A percentile compares a stretch with the other conserved stretches of the same genome.
These are phyloP conservation scores for Eupithecia subfuscata DNA, from an alignment of 2,888 invertebrate species.

Conservation along the genomic window DNA sequence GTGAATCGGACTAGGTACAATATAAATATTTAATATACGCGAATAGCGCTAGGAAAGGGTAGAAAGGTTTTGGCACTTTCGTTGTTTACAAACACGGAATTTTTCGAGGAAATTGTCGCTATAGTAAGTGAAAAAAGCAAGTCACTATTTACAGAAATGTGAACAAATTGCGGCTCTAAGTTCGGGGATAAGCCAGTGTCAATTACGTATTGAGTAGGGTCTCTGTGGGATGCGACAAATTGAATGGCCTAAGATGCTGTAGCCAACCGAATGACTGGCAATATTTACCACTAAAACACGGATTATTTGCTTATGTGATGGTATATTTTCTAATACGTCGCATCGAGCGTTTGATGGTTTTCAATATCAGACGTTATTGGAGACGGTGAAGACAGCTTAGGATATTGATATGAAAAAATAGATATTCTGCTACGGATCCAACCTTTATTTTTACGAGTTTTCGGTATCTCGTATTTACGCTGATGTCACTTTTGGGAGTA, in stretches of 20 bases:
- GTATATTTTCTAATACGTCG: slow-evolving; percentile 59
- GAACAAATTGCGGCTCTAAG: slow-evolving; percentile 77
- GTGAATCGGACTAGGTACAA: slow-evolving; percentile 30
- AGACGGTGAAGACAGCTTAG: slow-evolving; percentile 43
- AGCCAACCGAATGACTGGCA: slow-evolving; percentile 65
- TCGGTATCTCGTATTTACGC: slow-evolving; percentile 30
- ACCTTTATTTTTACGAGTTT: slow-evolving; percentile 39
- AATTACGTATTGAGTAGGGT: slow-evolving; percentile 81
- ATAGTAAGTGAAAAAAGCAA: slow-evolving; percentile 57
- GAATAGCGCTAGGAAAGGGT: slow-evolving; percentile 39
- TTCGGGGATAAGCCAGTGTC: slow-evolving; percentile 79
- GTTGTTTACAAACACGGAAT: slow-evolving; percentile 47
- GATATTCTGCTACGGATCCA: slow-evolving; percentile 39
- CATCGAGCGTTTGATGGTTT: slow-evolving; percentile 45
- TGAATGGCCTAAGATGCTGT: slow-evolving; percentile 72
- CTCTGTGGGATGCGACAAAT: slow-evolving; percentile 70
- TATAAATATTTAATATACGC: slow-evolving; percentile 46
- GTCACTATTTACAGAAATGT: slow-evolving; percentile 67
- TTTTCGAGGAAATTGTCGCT: slow-evolving; percentile 46
- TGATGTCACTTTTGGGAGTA: slow-evolving; percentile 26
- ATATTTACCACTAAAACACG: slow-evolving; percentile 71
- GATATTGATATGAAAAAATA: slow-evolving; percentile 47
- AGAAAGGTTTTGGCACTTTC: slow-evolving; percentile 43
- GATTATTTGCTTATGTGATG: slow-evolving; percentile 62
- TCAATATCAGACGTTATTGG: slow-evolving; percentile 47